These are phyloP conservation scores for Osmerus mordax DNA, from an alignment of 2,113 vertebrate species.

Conservation along the genomic window DNA sequence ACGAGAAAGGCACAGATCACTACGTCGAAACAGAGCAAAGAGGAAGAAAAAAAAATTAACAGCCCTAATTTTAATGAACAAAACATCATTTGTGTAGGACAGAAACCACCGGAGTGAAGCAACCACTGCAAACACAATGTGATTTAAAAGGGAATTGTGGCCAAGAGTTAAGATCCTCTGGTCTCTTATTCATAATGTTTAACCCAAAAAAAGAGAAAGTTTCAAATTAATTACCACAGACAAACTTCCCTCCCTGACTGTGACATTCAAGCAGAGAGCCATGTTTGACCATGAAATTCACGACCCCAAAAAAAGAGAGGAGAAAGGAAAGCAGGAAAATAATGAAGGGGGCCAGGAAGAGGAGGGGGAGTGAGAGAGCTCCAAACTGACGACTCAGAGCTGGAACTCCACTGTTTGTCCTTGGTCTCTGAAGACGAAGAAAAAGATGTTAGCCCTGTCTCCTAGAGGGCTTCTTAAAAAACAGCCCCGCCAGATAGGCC, in stretches of 20 bases:
- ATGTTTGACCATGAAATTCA: conserved; percentile 11
- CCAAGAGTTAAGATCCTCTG: conserved; percentile 27
- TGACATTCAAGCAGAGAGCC: conserved; percentile 13
- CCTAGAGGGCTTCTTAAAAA: conserved; percentile 63
- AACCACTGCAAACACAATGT: conserved; percentile 28
- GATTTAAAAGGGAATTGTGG: conserved; percentile 33
- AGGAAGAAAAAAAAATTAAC: conserved; percentile 21
- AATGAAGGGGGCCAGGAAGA: conserved; percentile 37
- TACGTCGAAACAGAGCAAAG: conserved; percentile 31
- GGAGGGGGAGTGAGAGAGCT: conserved; percentile 42
- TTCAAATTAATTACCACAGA: conserved; percentile 21
- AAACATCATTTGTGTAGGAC: conserved; percentile 52
- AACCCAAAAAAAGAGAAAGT: conserved; percentile 20
- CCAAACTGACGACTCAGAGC: conserved; percentile 44
- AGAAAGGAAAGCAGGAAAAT: conserved; percentile 23
- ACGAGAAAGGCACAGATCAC: conserved; percentile 46
- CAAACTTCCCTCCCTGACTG: conserved; percentile 10
- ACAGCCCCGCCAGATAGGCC: conserved; percentile 64
- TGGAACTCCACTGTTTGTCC: conserved; percentile 52
- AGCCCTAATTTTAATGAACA: conserved; percentile 47
- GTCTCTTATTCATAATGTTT: conserved; percentile 39
- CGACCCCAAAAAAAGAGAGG: conserved; percentile 29
- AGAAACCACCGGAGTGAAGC: conserved; percentile 21
- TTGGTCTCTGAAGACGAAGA: conserved; percentile 48
- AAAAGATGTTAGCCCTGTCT: conserved; percentile 64